Conservation (phyloP, 1,140 invertebrate species). For the Aphaenogaster ashmeadi region DNA sequence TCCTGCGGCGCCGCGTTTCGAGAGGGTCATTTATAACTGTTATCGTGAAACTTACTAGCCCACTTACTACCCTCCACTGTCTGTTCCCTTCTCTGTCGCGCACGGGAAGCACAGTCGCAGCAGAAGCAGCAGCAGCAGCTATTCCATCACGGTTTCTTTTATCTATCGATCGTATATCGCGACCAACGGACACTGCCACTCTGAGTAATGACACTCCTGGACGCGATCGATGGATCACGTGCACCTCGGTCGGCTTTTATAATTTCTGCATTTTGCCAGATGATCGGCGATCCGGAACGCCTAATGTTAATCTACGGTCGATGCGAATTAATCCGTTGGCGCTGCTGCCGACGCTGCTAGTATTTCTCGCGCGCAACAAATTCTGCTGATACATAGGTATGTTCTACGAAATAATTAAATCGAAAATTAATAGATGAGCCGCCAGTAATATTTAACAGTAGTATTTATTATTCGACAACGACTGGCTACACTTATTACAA, state of each 20-base stretch:
- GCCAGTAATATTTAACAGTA: too few relatives aligned
- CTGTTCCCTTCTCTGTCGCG: conserved; percentile 56
- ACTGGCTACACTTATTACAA: too few relatives aligned
- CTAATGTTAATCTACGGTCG: conserved; percentile 1
- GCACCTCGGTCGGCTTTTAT: background rate
- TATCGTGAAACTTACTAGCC: conserved; percentile 78
- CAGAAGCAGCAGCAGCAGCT: conserved; percentile 45
- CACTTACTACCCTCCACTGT: conserved; percentile 76
- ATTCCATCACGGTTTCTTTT: conserved; percentile 72
- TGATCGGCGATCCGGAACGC: background rate
- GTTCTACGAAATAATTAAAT: conserved; percentile 6
- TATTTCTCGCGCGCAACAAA: background rate
- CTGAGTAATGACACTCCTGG: conserved; percentile 65
- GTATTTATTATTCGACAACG: too few relatives aligned
- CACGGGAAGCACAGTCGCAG: conserved; percentile 35
- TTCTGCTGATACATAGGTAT: background rate
- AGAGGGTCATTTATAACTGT: conserved; percentile 79
- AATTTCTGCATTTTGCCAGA: conserved; percentile 43
- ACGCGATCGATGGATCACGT: conserved; percentile 61
- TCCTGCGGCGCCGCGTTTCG: conserved; percentile 73
- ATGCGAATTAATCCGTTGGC: background rate
- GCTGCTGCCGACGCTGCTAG: background rate
- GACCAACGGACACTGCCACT: conserved; percentile 32
- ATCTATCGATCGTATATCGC: conserved; percentile 61
- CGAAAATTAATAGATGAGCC: too few relatives aligned